Base-by-base conservation (phyloP, 2,888 invertebrate species). In the Callyntrura guangdongensis region DNA sequence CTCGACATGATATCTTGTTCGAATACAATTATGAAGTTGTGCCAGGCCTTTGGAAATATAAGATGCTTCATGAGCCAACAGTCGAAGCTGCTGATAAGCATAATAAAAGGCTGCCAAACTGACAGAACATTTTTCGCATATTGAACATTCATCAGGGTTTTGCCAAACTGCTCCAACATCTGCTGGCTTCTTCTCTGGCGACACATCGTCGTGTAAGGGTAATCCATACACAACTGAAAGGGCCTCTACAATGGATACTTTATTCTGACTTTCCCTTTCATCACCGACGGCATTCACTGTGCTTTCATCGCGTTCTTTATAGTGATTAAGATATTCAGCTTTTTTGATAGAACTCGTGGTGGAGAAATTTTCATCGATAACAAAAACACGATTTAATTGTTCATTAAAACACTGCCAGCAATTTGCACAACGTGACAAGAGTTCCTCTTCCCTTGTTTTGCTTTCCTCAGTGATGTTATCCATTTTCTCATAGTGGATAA, bases 1-100 rank as follows among this genome's bases (percentile, higher is more conserved):
- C 0, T 67, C 64, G 9, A 36, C 5, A 20, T 27, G 59, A 56
- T 9, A 36, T 6, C 36, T 11, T 47, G 22, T 67, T 49, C 45
- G 25, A 1, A 84, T 36, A 11, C 17, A 14, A 3, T 74, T 20
- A n/a, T 67, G 17, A 47, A 89, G 59, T n/a, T 59, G 61, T 12
- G 36, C 74, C 14, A 90, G 11, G 12, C 86, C 82, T 47, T 17
- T 86, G 9, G 81, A 90, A 45, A 90, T 45, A 47, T 86, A 90
- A 0, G 86, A 81, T 2, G 47, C 5, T 27, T 90, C 72, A 56
- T 72, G 45, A 2, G 81, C 22, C 5, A 86, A 25, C 9, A 14
- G 56, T 22, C 61, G 67, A 2, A 90, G 81, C 61, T 90, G 81
- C 59, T 86, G 67, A 56, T 82, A 90, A 9, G 90, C 56, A 11